Evolutionary conservation across 2,113 vertebrate species (phyloP).

Genomic region (Erythrolamprus reginae): DNA sequence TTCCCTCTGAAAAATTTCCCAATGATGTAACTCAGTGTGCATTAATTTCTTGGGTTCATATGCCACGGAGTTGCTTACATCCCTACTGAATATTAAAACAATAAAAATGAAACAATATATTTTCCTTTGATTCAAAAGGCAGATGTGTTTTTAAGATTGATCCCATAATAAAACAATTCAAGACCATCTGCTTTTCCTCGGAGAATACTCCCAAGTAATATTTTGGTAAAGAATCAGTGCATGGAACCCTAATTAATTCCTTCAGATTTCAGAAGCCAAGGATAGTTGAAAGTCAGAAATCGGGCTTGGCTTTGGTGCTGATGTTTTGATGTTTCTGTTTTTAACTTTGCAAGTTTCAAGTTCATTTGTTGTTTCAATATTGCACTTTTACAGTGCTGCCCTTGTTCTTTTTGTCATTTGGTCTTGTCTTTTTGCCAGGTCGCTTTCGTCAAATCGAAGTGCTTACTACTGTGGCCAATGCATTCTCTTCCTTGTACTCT

Average conservation of each 20-base stretch:
- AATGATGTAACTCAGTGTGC: neutral
- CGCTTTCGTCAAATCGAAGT: constrained; percentile 98
- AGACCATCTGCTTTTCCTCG: neutral
- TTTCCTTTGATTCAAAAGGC: neutral
- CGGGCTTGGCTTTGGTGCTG: neutral
- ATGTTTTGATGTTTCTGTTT: neutral
- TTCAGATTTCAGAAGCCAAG: neutral
- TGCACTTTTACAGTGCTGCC: neutral
- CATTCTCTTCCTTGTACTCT: constrained; percentile 94
- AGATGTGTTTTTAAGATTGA: neutral
- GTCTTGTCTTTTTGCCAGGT: constrained; percentile 66
- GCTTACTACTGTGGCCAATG: constrained; percentile 93
- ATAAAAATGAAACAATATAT: neutral
- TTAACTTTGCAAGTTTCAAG: neutral
- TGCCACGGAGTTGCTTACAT: neutral
- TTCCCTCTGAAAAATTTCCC: neutral
- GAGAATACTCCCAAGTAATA: neutral
- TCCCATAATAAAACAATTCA: neutral
- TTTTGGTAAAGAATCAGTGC: neutral
- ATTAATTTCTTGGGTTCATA: neutral
- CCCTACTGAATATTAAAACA: neutral
- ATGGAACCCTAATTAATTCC: too few species aligned
- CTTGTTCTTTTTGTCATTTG: constrained; percentile 13
- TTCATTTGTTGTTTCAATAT: neutral
- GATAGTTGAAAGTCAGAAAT: neutral